Conservation (phyloP, 2,888 invertebrate genomes). For the Blastobasis lacticolella region DNA sequence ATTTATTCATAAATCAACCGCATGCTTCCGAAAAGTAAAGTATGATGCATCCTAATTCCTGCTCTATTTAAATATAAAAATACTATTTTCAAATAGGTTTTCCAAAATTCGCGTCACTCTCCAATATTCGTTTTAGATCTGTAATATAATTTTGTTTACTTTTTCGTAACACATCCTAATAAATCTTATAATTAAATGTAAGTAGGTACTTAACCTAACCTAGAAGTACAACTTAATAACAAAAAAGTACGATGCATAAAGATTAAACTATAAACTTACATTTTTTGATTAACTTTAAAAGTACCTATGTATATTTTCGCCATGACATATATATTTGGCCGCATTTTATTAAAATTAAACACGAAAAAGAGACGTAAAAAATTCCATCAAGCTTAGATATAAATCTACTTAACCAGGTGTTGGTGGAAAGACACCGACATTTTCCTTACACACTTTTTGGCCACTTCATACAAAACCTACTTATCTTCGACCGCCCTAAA, state of each 20-base stretch:
- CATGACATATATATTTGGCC: no score
- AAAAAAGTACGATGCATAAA: constrained; percentile 36
- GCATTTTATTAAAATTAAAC: no score
- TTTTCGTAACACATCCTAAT: constrained; percentile 18
- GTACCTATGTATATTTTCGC: no score
- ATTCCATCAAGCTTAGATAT: no score
- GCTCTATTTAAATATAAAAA: constrained; percentile 50
- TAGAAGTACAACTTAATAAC: constrained; percentile 31
- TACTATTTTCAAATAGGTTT: constrained; percentile 56
- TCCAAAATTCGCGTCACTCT: constrained; percentile 48
- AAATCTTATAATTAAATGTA: constrained; percentile 3
- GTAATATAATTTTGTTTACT: constrained; percentile 27
- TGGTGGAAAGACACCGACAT: no score
- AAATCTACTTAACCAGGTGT: no score
- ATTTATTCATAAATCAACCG: constrained; percentile 12
- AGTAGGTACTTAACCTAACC: constrained; percentile 25
- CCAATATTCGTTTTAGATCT: constrained; percentile 31
- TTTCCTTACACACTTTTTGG: constrained; percentile 48
- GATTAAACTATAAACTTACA: constrained; percentile 8
- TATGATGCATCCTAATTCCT: no score
- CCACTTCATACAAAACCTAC: constrained; percentile 64
- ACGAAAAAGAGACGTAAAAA: no score
- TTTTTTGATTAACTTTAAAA: no score
- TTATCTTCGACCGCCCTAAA: constrained; percentile 47
- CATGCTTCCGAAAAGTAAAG: no score